Evolutionary conservation across 2,113 vertebrate genomes (phyloP).

Genomic region (Pollimyrus isidori): DNA sequence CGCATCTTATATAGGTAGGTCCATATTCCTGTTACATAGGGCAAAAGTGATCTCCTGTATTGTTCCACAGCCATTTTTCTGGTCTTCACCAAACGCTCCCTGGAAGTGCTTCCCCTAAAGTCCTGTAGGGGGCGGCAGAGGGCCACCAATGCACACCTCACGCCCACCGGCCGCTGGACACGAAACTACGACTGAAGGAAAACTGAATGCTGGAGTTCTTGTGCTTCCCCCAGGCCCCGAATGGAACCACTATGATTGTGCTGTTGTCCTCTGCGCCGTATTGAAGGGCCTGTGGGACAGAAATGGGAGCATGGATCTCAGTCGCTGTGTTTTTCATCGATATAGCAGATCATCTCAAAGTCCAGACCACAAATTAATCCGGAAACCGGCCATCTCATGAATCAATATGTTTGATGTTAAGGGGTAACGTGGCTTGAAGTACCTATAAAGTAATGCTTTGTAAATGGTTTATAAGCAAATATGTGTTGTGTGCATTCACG

Average conservation of each 20-base stretch:
- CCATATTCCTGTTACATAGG: not conserved
- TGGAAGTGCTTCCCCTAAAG: not conserved
- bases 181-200: conserved; percentile 91
- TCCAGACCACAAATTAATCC: too few relatives aligned
- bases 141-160: conserved; percentile 40
- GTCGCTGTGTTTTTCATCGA: too few relatives aligned
- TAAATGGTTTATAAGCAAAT: not conserved
- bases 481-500: not conserved
- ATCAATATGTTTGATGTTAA: too few relatives aligned
- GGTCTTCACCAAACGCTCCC: not conserved
- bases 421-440: too few relatives aligned
- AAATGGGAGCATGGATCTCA: conserved; percentile 4
- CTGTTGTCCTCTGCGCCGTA: conserved; percentile 93
- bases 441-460: not conserved
- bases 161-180: conserved; percentile 89
- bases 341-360: too few relatives aligned
- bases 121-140: conserved; percentile 1
- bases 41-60: not conserved
- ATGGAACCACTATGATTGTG: conserved; percentile 84
- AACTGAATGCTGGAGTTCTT: conserved; percentile 72
- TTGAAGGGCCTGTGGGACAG: conserved; percentile 68
- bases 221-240: conserved; percentile 94
- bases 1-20: not conserved
- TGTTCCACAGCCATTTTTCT: not conserved
- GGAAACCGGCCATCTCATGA: too few relatives aligned